Conservation (phyloP, 1,140 invertebrate species). For the Diabrotica undecimpunctata region DNA sequence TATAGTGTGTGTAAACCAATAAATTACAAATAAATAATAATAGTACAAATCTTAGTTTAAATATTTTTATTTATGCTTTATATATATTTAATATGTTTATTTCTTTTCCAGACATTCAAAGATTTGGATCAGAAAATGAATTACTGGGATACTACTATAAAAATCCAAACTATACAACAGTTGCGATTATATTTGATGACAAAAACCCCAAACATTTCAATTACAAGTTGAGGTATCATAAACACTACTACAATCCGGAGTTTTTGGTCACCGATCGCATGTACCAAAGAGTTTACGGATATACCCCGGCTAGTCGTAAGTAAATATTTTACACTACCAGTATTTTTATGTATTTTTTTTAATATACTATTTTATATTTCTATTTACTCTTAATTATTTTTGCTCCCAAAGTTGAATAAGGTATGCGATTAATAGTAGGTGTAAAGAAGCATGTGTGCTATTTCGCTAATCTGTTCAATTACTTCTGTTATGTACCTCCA, state of each 20-base stretch:
- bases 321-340: not conserved
- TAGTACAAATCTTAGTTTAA: too few relatives aligned
- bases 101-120: constrained; percentile 30
- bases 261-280: not conserved
- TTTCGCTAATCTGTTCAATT: too few relatives aligned
- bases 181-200: constrained; percentile 37
- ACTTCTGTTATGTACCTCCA: too few relatives aligned
- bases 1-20: too few relatives aligned
- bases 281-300: constrained; percentile 22
- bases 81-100: constrained; percentile 10
- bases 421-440: too few relatives aligned
- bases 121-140: constrained; percentile 27
- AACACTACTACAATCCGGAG: not conserved
- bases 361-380: too few relatives aligned
- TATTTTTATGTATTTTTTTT: too few relatives aligned
- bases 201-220: constrained; percentile 30
- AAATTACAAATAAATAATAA: too few relatives aligned
- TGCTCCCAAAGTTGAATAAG: too few relatives aligned
- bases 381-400: too few relatives aligned
- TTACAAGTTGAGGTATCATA: constrained; percentile 32
- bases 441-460: too few relatives aligned
- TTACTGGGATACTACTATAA: constrained; percentile 30
- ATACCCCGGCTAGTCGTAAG: constrained; percentile 19
- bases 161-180: constrained; percentile 21
- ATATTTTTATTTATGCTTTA: not conserved